Evolutionary conservation across 1,140 invertebrate species (phyloP).

Genomic region (Tetraneura akinire): DNA sequence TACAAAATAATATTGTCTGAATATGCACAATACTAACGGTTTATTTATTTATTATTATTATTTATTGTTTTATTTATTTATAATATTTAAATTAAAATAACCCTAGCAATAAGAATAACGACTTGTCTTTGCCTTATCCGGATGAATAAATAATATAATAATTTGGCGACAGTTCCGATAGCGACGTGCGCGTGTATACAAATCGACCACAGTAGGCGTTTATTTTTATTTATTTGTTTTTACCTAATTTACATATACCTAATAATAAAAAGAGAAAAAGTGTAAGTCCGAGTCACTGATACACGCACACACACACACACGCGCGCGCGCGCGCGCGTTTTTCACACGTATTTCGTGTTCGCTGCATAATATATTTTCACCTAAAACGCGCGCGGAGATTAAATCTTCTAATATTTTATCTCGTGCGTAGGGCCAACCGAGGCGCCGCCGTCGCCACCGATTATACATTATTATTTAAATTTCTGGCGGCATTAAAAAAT

Average conservation of each 20-base stretch:
- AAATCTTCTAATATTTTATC: constrained; percentile 12
- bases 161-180: neutral
- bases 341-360: constrained; percentile 13
- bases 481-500: neutral
- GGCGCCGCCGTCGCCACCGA: constrained; percentile 1
- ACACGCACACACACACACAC: neutral
- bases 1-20: neutral
- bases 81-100: neutral
- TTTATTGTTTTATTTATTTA: neutral
- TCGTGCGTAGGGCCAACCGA: neutral
- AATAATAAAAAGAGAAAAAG: constrained; percentile 15
- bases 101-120: neutral
- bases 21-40: neutral
- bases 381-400: neutral
- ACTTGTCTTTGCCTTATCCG: neutral
- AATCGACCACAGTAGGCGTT: constrained; percentile 29
- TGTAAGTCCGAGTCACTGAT: neutral
- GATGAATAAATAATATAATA: constrained; percentile 27
- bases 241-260: constrained; percentile 37
- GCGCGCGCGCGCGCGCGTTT: neutral
- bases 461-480: constrained; percentile 15
- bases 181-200: neutral
- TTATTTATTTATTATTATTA: neutral
- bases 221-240: neutral
- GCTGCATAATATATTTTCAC: neutral